Base-by-base conservation (phyloP, 2,888 invertebrate genomes). In the Suillia variegata region DNA sequence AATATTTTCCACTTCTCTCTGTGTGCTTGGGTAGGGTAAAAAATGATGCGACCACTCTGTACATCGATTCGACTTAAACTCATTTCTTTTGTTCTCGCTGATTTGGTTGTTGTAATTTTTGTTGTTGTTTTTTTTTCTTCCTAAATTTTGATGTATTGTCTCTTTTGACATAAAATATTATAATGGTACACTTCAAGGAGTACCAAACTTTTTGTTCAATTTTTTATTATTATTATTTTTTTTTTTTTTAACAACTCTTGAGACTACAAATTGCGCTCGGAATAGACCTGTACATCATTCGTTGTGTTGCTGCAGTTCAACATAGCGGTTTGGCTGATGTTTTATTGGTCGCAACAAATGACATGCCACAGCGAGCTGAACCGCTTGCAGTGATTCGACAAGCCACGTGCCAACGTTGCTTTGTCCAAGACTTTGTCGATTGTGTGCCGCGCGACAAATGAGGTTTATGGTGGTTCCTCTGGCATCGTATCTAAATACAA, bases 331-430 rank as follows among this genome's bases (percentile, higher is more conserved):
- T 38, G 38, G 10, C 38, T 13, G n/a, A 4, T 38, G 38, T 5
- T 38, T 38, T 8, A 26, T 26, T 26, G 26, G 26, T 26, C 26
- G 26, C 26, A 6, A 26, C 6, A 5, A 26, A 13, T 38, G 20
- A 45, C 45, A 20, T 45, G 45, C 20, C 18, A n/a, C n/a, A 38
- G 26, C 26, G 5, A 6, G 26, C 26, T 6, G 26, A 5, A 26
- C 10, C n/a, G 6, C 45, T 20, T 18, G 20, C 45, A 3, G 45
- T 18, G 45, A 45, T 45, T 45, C 18, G 17, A 45, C 20, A 45
- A 18, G 45, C 45, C 45, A 45, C 45, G 45, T 45, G 45, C 45
- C 45, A 45, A 13, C n/a, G n/a, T n/a, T n/a, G n/a, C n/a, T n/a
- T n/a, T n/a, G n/a, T n/a, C n/a, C n/a, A n/a, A n/a, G n/a, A n/a